phyloP scores from a whole-genome alignment of 2,888 invertebrate genomes.

The Dysmachus trigonus region DNA sequence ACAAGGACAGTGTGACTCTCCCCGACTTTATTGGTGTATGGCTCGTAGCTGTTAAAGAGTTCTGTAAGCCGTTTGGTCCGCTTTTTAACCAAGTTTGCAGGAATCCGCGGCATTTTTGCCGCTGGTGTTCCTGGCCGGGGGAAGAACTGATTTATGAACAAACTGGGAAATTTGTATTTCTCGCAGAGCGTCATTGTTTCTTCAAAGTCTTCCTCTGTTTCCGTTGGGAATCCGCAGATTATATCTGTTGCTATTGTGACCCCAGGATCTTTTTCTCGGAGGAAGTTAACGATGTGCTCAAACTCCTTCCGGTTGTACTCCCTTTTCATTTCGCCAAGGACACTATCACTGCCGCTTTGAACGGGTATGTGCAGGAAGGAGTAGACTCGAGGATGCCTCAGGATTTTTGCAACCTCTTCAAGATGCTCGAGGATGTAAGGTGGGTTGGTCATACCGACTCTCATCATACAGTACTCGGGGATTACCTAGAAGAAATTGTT shows the following conservation, averaged over 20 bases:
- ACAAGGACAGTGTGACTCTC: constrained; percentile 78
- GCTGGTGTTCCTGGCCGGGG: constrained; percentile 97
- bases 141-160: constrained; percentile 99
- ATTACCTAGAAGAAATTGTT: constrained; percentile 53
- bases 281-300: constrained; percentile 84
- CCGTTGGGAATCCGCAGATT: constrained; percentile 98
- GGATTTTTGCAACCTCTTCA: constrained; percentile 85
- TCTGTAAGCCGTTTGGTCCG: constrained; percentile 89
- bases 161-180: constrained; percentile 88
- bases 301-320: constrained; percentile 94
- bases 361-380: constrained; percentile 97
- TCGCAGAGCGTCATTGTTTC: constrained; percentile 85
- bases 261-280: constrained; percentile 83
- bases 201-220: constrained; percentile 88
- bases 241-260: constrained; percentile 97
- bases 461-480: constrained; percentile 76
- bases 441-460: constrained; percentile 98
- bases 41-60: constrained; percentile 88
- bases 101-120: constrained; percentile 85
- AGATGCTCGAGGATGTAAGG: constrained; percentile 97
- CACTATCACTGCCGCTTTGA: constrained; percentile 95
- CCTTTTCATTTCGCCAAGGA: constrained; percentile 93
- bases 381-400: constrained; percentile 90
- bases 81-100: constrained; percentile 86
- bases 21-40: constrained; percentile 76